phyloP scores from a whole-genome alignment of 2,113 vertebrate genomes.

The Osmerus mordax region DNA sequence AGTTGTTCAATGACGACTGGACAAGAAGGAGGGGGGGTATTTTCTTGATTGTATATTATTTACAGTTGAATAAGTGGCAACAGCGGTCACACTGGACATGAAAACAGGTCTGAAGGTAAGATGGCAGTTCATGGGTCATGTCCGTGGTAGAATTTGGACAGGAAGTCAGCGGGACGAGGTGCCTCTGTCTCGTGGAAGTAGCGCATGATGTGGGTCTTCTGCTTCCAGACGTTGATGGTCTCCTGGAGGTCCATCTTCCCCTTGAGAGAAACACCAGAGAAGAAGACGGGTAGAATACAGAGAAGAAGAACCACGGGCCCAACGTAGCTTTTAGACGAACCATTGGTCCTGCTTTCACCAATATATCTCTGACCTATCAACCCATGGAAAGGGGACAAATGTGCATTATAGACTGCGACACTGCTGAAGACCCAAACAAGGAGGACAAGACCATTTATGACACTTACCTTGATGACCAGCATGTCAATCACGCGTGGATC shows the following conservation, averaged over 20 bases:
- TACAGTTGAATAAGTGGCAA: conserved; percentile 59
- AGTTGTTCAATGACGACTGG: not conserved
- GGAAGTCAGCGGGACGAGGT: conserved; percentile 80
- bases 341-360: not conserved
- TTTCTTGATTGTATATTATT: conserved; percentile 55
- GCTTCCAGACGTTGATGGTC: conserved; percentile 93
- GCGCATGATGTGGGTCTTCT: conserved; percentile 93
- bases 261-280: conserved; percentile 54
- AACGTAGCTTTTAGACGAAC: too few species aligned
- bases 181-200: conserved; percentile 85
- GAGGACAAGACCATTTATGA: not conserved
- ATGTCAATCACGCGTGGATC: conserved; percentile 91
- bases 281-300: too few species aligned
- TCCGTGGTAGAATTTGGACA: conserved; percentile 90
- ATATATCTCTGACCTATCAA: not conserved
- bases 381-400: too few species aligned
- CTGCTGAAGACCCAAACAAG: not conserved
- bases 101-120: conserved; percentile 23
- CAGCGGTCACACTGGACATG: conserved; percentile 44
- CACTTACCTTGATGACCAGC: conserved; percentile 91
- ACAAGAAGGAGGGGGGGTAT: not conserved
- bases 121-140: conserved; percentile 79
- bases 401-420: too few species aligned
- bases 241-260: conserved; percentile 96
- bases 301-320: too few species aligned